Conservation (phyloP, 92 coral and sea anemone genomes). For the Porites evermanni region DNA sequence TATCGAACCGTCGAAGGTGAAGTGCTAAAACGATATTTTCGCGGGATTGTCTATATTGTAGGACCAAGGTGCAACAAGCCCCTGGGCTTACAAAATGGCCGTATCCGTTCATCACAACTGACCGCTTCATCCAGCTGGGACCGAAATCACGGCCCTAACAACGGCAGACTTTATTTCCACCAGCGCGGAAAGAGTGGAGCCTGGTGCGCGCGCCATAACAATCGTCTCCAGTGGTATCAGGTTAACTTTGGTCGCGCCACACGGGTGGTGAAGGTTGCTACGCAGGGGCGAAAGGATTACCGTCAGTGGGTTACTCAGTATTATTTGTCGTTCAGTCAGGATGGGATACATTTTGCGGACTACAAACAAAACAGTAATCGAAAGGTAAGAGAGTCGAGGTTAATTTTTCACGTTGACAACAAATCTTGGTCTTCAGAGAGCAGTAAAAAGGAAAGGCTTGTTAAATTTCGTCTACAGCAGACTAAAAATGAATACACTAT, state of each 20-base stretch:
- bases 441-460: background rate
- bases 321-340: slow-evolving; percentile 74
- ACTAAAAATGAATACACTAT: no score
- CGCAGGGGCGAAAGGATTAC: slow-evolving; percentile 67
- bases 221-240: slow-evolving; percentile 74
- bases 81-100: slow-evolving; percentile 77
- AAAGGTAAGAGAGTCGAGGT: slow-evolving; percentile 51
- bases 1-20: background rate
- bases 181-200: slow-evolving; percentile 54
- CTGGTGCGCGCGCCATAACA: slow-evolving; percentile 69
- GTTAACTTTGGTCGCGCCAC: slow-evolving; percentile 45
- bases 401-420: no score
- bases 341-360: slow-evolving; percentile 67
- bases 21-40: background rate
- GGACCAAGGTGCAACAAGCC: slow-evolving; percentile 72
- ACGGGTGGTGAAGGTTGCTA: slow-evolving; percentile 50
- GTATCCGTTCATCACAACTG: slow-evolving; percentile 39
- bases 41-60: slow-evolving; percentile 3
- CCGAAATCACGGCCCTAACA: slow-evolving; percentile 49
- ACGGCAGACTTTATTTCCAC: slow-evolving; percentile 58
- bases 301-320: slow-evolving; percentile 72
- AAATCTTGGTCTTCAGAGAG: background rate
- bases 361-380: slow-evolving; percentile 57
- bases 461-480: no score
- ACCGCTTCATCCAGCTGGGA: slow-evolving; percentile 64